Conservation (phyloP, 2,797 vertebrate genomes). For the Xerus rutilus region DNA sequence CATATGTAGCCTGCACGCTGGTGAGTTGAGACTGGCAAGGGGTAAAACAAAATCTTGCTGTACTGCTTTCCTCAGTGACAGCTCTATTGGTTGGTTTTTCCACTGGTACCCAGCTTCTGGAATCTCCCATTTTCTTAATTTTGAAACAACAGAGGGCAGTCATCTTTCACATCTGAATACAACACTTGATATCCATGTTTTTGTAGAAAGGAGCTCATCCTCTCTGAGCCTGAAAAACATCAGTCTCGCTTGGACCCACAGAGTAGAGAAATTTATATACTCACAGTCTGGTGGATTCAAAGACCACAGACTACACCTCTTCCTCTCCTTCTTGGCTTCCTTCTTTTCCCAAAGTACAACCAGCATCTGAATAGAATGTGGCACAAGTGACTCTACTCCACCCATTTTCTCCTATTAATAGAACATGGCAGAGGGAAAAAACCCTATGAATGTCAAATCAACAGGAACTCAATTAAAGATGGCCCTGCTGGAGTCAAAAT, state of each 20-base stretch:
- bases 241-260: constrained; percentile 65
- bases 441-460: constrained; percentile 20
- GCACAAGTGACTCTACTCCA: constrained; percentile 53
- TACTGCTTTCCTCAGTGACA: constrained; percentile 63
- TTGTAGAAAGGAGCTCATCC: constrained; percentile 72
- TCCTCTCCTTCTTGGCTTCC: constrained; percentile 73
- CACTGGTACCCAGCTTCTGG: constrained; percentile 53
- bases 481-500: constrained; percentile 7
- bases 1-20: constrained; percentile 68
- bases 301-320: constrained; percentile 67
- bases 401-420: constrained; percentile 61
- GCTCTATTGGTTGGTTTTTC: constrained; percentile 75
- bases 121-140: constrained; percentile 70
- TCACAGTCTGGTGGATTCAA: constrained; percentile 64
- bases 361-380: constrained; percentile 44
- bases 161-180: constrained; percentile 66
- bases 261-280: constrained; percentile 62
- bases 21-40: constrained; percentile 70
- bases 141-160: constrained; percentile 77
- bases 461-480: constrained; percentile 23
- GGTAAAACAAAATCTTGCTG: constrained; percentile 64
- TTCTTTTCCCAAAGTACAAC: constrained; percentile 61
- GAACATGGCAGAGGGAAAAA: constrained; percentile 63
- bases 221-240: constrained; percentile 75
- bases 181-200: constrained; percentile 62